Percentiles rank a stretch among this genome's conserved stretches.
Conservation (phyloP, 2,888 invertebrate species). For the Blastobasis lacticolella region DNA sequence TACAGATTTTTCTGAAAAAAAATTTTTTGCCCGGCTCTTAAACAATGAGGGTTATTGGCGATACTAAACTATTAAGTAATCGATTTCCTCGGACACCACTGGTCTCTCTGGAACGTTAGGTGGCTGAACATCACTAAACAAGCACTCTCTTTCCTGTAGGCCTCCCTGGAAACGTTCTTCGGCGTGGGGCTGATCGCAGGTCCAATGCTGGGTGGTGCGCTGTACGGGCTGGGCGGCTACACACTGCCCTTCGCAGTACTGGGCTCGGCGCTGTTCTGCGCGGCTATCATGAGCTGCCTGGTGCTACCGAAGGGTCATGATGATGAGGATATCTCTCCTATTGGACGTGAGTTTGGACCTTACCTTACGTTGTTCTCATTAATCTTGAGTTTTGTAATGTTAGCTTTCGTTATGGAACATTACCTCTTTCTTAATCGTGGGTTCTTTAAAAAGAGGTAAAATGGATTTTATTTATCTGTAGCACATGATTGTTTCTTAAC, state of each 20-base stretch:
- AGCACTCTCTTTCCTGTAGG: conserved; percentile 52
- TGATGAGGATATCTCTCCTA: conserved; percentile 72
- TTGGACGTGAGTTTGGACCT: conserved; percentile 70
- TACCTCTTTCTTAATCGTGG: too few relatives aligned
- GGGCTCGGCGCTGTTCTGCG: conserved; percentile 82
- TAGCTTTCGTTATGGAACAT: not conserved
- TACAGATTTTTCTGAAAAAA: too few relatives aligned
- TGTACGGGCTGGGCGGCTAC: conserved; percentile 87
- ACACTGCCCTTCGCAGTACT: conserved; percentile 86
- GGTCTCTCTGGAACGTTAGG: too few relatives aligned
- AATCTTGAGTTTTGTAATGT: not conserved
- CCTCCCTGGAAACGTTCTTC: conserved; percentile 89
- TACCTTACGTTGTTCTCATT: too few relatives aligned
- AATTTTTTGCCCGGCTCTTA: too few relatives aligned
- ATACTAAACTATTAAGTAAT: too few relatives aligned
- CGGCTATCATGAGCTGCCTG: conserved; percentile 82
- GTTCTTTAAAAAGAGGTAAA: too few relatives aligned
- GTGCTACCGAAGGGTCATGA: conserved; percentile 78
- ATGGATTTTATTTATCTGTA: too few relatives aligned
- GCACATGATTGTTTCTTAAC: too few relatives aligned
- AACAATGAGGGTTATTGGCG: too few relatives aligned
- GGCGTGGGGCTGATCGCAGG: conserved; percentile 91
- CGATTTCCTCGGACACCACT: too few relatives aligned
- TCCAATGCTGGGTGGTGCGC: conserved; percentile 90
- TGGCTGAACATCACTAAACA: too few relatives aligned